Evolutionary conservation across 92 coral and sea anemone genomes (phyloP).

Genomic region (Phenganax subtilis): DNA sequence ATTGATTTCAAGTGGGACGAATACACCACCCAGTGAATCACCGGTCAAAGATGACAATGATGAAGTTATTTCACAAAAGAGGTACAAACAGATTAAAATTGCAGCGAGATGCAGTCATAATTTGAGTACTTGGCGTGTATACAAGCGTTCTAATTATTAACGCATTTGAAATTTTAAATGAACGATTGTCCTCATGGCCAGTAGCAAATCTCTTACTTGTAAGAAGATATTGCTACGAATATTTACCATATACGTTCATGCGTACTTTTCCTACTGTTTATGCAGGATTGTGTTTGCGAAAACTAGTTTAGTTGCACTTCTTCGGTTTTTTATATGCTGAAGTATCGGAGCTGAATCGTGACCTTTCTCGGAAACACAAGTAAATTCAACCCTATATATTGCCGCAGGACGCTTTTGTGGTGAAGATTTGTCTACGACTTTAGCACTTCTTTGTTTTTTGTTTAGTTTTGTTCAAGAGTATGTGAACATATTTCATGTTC

Average conservation of each 20-base stretch:
- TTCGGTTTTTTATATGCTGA: not conserved
- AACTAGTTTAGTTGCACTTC: not conserved
- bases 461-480: conserved; percentile 73
- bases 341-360: too few relatives aligned
- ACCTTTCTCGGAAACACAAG: too few relatives aligned
- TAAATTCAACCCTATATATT: too few relatives aligned
- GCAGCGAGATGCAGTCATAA: too few relatives aligned
- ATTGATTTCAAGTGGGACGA: not conserved
- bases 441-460: not conserved
- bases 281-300: not conserved
- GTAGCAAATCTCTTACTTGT: not conserved
- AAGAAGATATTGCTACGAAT: not conserved
- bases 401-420: too few relatives aligned
- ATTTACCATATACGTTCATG: not conserved
- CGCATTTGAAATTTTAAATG: too few relatives aligned
- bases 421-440: too few relatives aligned
- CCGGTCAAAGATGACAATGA: not conserved
- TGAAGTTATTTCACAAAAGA: not conserved
- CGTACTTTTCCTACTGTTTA: not conserved
- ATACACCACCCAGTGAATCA: not conserved
- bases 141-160: too few relatives aligned
- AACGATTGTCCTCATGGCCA: too few relatives aligned
- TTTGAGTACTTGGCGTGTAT: too few relatives aligned
- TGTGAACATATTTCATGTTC: conserved; percentile 66
- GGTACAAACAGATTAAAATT: not conserved